Conservation (phyloP, 2,888 invertebrate species). For the Aleiodes leptofemur region DNA sequence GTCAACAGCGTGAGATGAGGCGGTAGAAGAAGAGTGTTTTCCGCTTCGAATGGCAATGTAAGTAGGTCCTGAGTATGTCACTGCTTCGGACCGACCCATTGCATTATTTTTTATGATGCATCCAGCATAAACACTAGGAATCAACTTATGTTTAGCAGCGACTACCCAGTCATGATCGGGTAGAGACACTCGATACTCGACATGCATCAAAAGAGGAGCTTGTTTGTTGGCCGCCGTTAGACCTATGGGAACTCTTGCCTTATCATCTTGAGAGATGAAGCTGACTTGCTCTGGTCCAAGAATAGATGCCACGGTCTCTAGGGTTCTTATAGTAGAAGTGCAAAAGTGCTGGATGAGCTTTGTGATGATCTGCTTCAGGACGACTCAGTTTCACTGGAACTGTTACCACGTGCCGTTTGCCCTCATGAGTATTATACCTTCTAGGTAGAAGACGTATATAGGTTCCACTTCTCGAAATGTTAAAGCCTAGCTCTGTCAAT, state of each 20-base stretch:
- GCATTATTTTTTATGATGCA: conserved; percentile 53
- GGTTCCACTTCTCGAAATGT: neutral
- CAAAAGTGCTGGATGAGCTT: conserved; percentile 39
- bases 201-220: too few relatives aligned
- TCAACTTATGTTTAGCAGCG: conserved; percentile 63
- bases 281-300: conserved; percentile 48
- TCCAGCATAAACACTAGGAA: conserved; percentile 65
- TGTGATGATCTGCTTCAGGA: conserved; percentile 10
- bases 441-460: neutral
- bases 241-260: too few relatives aligned
- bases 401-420: neutral
- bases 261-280: too few relatives aligned
- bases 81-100: conserved; percentile 63
- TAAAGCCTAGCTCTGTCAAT: neutral
- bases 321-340: conserved; percentile 42
- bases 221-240: too few relatives aligned
- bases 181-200: too few relatives aligned
- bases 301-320: conserved; percentile 57
- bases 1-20: conserved; percentile 62
- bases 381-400: neutral
- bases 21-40: conserved; percentile 62
- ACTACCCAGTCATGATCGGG: conserved; percentile 66
- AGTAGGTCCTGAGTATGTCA: conserved; percentile 72
- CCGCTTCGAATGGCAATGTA: conserved; percentile 68
- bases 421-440: neutral